These are phyloP conservation scores for Sorex araneus DNA, from an alignment of 2,113 vertebrate genomes.

Conservation along the genomic window DNA sequence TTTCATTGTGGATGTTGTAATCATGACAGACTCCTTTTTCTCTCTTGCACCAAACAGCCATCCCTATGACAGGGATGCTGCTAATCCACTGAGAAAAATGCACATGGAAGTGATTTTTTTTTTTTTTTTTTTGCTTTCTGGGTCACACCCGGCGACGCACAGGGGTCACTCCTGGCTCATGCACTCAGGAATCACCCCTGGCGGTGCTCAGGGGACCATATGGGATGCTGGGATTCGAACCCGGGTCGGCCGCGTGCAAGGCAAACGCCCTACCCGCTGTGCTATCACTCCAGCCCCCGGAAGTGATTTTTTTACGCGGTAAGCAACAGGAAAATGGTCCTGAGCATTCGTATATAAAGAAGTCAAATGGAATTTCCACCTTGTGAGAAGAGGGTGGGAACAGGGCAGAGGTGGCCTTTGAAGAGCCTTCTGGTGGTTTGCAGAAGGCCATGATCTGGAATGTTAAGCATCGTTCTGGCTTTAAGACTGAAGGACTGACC, in stretches of 20 bases:
- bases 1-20: constrained; percentile 1
- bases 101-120: constrained; percentile 31
- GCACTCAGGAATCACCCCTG: too few species aligned
- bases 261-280: too few species aligned
- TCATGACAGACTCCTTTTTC: background rate
- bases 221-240: too few species aligned
- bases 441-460: constrained; percentile 57
- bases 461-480: constrained; percentile 63
- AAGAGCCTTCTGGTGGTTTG: constrained; percentile 38
- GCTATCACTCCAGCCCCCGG: too few species aligned
- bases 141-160: too few species aligned
- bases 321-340: constrained; percentile 48
- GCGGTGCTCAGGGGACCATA: too few species aligned
- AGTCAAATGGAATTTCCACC: constrained; percentile 70
- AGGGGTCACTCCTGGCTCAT: too few species aligned
- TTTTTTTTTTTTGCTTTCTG: too few species aligned
- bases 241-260: too few species aligned
- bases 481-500: constrained; percentile 45
- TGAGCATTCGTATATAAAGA: constrained; percentile 38
- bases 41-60: constrained; percentile 7
- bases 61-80: constrained; percentile 2
- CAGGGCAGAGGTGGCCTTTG: constrained; percentile 59
- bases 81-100: constrained; percentile 46
- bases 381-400: constrained; percentile 53
- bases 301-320: constrained; percentile 36